A percentile compares a stretch with the other conserved stretches of the same genome.
Evolutionary conservation across 37 sponge, comb jelly and placozoan genomes (phyloP).

Genomic region (Amphimedon queenslandica): DNA sequence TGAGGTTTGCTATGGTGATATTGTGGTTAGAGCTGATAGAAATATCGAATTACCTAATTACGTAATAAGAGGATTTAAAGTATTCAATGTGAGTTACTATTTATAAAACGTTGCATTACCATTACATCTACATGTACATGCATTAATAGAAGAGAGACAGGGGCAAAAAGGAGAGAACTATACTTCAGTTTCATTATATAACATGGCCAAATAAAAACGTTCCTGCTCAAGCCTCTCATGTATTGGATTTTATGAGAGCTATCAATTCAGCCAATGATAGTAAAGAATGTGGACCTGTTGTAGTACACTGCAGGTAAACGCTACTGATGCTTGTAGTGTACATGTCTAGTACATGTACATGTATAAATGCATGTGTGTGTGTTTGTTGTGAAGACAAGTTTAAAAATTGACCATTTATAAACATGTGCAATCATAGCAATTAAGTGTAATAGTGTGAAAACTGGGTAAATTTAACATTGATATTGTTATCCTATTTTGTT

Average conservation of each 20-base stretch:
- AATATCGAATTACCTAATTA: constrained; percentile 47
- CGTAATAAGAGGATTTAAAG: constrained; percentile 40
- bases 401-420: no score
- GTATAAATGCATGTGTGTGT: no score
- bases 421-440: no score
- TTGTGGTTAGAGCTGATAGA: constrained; percentile 43
- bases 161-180: constrained; percentile 20
- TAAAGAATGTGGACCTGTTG: constrained; percentile 38
- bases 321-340: no score
- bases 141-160: no score
- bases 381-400: no score
- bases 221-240: constrained; percentile 50
- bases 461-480: no score
- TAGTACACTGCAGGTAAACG: constrained; percentile 76
- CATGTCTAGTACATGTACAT: no score
- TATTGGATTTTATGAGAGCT: constrained; percentile 63
- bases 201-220: constrained; percentile 72
- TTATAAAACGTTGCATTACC: no score
- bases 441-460: no score
- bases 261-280: constrained; percentile 26
- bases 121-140: no score
- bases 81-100: constrained; percentile 43
- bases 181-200: constrained; percentile 83
- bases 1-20: constrained; percentile 26
- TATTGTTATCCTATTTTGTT: no score